Evolutionary conservation across 2,797 vertebrate genomes (phyloP).

Genomic region (Sebastes cheni): DNA sequence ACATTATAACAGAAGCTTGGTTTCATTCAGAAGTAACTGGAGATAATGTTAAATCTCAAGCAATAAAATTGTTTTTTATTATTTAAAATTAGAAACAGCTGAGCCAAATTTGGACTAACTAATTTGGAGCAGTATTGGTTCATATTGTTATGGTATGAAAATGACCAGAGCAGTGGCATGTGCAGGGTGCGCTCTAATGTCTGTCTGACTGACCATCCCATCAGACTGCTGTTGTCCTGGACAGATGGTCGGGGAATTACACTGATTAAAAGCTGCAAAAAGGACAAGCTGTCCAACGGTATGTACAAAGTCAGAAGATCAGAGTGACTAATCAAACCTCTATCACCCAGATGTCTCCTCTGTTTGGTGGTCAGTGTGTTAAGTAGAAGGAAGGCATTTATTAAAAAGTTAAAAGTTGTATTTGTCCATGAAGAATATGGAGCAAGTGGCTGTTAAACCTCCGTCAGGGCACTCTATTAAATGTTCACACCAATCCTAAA

Average conservation of each 20-base stretch:
- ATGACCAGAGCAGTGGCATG: neutral
- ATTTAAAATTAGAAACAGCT: neutral
- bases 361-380: neutral
- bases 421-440: neutral
- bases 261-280: constrained; percentile 39
- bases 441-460: neutral
- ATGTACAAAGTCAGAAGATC: constrained; percentile 22
- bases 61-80: neutral
- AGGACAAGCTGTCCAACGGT: constrained; percentile 3
- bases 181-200: neutral
- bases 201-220: constrained; percentile 1
- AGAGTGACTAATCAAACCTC: neutral
- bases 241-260: constrained; percentile 26
- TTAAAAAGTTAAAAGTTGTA: neutral
- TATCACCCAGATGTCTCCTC: neutral
- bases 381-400: neutral
- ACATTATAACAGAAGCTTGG: neutral
- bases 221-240: neutral
- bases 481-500: neutral
- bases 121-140: neutral
- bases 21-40: neutral
- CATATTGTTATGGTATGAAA: neutral
- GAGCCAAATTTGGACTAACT: neutral
- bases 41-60: neutral
- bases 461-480: neutral